phyloP scores from a whole-genome alignment of 2,888 invertebrate genomes.

The Latrodectus elegans region DNA sequence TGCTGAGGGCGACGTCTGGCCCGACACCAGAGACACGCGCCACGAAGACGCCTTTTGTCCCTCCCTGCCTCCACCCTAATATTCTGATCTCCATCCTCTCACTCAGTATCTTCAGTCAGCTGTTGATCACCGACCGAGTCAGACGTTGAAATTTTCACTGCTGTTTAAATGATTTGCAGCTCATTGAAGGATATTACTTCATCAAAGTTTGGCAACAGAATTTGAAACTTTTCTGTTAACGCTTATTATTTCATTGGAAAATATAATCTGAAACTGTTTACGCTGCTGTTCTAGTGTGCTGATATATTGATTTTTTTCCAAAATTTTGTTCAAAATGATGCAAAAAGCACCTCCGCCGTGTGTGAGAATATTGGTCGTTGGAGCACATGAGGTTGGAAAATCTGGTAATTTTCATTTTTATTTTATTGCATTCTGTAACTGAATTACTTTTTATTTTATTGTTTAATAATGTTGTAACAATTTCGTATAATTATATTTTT shows the following conservation, averaged over 20 bases:
- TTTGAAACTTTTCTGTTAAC: neutral
- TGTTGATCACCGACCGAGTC: constrained; percentile 28
- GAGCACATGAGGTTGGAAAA: constrained; percentile 64
- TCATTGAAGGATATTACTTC: neutral
- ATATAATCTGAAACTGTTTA: neutral
- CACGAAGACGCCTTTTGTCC: constrained; percentile 38
- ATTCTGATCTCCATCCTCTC: neutral
- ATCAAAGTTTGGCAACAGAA: neutral
- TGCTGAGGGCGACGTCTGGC: constrained; percentile 58
- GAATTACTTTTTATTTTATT: neutral
- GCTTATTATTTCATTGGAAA: neutral
- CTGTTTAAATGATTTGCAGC: neutral
- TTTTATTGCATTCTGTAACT: neutral
- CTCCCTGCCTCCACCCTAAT: neutral
- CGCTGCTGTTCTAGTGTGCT: neutral
- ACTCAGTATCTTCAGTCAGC: constrained; percentile 50
- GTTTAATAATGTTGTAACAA: neutral
- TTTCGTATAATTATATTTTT: constrained; percentile 9
- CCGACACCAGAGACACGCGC: constrained; percentile 53
- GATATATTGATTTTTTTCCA: neutral
- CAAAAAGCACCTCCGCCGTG: constrained; percentile 54
- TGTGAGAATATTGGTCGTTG: constrained; percentile 57
- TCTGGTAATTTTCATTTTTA: constrained; percentile 48
- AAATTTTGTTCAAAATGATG: constrained; percentile 45
- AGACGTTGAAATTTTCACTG: neutral